Conservation (phyloP, 2,888 invertebrate species). For the Trissoscelio sp. region DNA sequence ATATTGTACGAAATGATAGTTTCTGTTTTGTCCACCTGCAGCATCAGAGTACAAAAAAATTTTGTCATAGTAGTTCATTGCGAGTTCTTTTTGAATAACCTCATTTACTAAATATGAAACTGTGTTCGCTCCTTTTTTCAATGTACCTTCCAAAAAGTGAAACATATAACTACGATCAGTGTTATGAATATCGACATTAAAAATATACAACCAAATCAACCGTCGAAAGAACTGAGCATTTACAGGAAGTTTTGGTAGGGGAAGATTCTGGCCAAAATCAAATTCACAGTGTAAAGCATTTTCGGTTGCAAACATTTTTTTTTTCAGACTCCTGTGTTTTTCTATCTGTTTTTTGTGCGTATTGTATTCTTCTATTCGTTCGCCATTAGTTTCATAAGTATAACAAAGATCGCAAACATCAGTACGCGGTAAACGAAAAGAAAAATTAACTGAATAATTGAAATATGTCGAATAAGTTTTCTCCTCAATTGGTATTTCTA, state of each 20-base stretch:
- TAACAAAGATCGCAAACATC: slow-evolving; percentile 37
- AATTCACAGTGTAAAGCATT: slow-evolving; percentile 45
- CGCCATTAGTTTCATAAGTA: not conserved
- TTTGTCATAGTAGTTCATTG: slow-evolving; percentile 33
- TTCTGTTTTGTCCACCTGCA: no score
- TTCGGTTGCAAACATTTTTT: not conserved
- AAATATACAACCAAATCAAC: slow-evolving; percentile 56
- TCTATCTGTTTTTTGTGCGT: slow-evolving; percentile 21
- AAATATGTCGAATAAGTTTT: slow-evolving; percentile 1
- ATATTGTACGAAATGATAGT: no score
- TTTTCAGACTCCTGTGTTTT: slow-evolving; percentile 14
- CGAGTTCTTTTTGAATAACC: slow-evolving; percentile 43
- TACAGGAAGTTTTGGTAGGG: no score
- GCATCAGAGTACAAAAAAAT: no score
- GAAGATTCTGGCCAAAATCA: slow-evolving; percentile 29
- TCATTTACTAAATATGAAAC: slow-evolving; percentile 43
- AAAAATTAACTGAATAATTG: slow-evolving; percentile 32
- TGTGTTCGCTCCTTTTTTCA: slow-evolving; percentile 55
- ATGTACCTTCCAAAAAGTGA: slow-evolving; percentile 42
- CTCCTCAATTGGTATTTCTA: no score
- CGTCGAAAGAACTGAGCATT: slow-evolving; percentile 49
- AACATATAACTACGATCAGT: slow-evolving; percentile 44
- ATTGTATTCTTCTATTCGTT: not conserved
- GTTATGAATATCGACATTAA: slow-evolving; percentile 55
- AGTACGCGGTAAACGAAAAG: slow-evolving; percentile 40